Evolutionary conservation across 2,113 vertebrate species (phyloP), one percentile per base, ranked within the genome.

Genomic region (Campylomormyrus tamandua): DNA sequence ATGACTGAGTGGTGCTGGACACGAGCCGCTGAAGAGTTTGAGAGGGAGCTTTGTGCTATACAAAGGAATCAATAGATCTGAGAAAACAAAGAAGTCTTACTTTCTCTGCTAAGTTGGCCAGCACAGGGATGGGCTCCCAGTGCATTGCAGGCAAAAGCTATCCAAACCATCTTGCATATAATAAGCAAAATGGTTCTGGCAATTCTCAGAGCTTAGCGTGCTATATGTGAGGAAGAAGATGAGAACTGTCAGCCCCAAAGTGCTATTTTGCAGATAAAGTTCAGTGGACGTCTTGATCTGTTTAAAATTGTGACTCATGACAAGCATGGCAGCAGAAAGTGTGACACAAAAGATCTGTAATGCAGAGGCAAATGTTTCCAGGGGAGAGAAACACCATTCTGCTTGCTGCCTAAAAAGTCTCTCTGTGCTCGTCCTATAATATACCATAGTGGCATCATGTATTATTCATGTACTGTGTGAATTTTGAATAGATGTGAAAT

Each of bases 401-500:
- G 56, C 87, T n/a, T 62, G 39, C 35, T 88, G 39, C 24, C 15
- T 87, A 52, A 80, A 83, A 83, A 21, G 83, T 5, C 27, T 89
- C 74, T 89, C 89, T 39, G 50, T 45, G 89, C 80, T 48, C 4
- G 11, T 84, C 89, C 39, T 85, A 53, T 77, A 58, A 89, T 84
- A 53, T 89, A 50, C 52, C 39, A 19, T 89, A 85, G 77, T 48
- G 50, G 31, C 50, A 39, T 50, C 74, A 80, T 89, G 77, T 83
- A 89, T 89, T 89, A 89, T 85, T 84, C 83, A 85, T 84, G 80
- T 85, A 85, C 31, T 85, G 42, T 52, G 53, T 83, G 89, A 53
- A 62, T 85, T 58, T 62, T 84, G 49, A 89, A 66, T 50, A 46
- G 19, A 77, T 74, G 49, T 45, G 49, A 83, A 83, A 49, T 48